Base-by-base conservation (phyloP, 2,113 vertebrate species). In the Columba janthina region DNA sequence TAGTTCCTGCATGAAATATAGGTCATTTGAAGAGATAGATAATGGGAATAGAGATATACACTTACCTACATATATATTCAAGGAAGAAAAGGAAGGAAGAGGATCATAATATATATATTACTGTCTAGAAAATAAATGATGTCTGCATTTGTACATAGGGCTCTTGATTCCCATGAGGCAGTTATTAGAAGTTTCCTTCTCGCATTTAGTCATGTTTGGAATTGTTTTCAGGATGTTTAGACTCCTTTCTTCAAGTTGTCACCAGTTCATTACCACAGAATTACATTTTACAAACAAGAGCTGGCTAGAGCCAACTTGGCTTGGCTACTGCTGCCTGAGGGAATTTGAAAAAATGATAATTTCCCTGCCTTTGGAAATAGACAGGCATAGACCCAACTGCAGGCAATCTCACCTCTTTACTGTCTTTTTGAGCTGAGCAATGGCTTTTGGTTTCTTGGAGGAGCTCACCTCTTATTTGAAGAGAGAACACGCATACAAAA, bases 231-330 rank as follows among this genome's bases (percentile, higher is more conserved):
- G 89, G 96, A 96, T 97, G 87, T 96, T 98, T 97, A 97, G 85
- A 97, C 96, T 94, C 87, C 96, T 97, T 97, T 97, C 90, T 94
- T 96, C 96, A 97, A 89, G 77, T 96, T 97, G 96, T 97, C 97
- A 98, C 97, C 95, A 98, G 94, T 94, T 98, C 95, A 97, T 98
- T 98, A 97, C 97, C 95, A 97, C 96, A 97, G 96, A 97, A 98
- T 97, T 97, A 95, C 91, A 97, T 97, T 97, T 97, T 96, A 97
- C 96, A 97, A 97, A 97, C 95, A 96, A 95, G 96, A 97, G 94
- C 82, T 90, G 90, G 92, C 95, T 97, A 78, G 86, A 97, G 91
- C 91, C 90, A 94, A 95, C 44, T 97, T 97, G 97, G 94, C 96
- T 97, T 96, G 85, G 92, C 93, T 96, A 84, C 82, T 96, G 75